Evolutionary conservation across 2,888 invertebrate genomes (phyloP).

Genomic region (Amphipoea lucens): DNA sequence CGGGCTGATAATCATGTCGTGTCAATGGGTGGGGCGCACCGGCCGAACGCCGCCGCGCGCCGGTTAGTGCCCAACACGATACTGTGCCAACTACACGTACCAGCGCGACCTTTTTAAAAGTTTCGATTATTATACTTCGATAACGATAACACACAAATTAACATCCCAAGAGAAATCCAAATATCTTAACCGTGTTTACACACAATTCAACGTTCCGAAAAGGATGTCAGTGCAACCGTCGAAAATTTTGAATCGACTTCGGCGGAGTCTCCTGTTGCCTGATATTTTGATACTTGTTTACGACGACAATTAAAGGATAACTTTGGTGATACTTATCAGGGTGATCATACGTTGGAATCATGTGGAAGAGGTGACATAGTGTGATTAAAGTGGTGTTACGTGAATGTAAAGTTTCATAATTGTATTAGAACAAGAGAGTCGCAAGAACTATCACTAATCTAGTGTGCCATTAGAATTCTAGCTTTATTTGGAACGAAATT

Average conservation of each 20-base stretch:
- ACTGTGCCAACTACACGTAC: constrained; percentile 76
- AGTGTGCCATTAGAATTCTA: constrained; percentile 84
- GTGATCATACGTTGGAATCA: constrained; percentile 40
- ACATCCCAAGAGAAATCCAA: constrained; percentile 38
- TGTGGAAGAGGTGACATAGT: constrained; percentile 80
- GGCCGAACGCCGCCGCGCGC: constrained; percentile 72
- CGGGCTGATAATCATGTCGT: constrained; percentile 86
- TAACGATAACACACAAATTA: constrained; percentile 55
- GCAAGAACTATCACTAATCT: constrained; percentile 63
- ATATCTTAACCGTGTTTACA: constrained; percentile 51
- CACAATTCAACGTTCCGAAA: constrained; percentile 66
- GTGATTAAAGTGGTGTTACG: constrained; percentile 74
- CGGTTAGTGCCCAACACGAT: constrained; percentile 82
- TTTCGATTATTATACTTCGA: constrained; percentile 68
- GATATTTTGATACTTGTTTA: constrained; percentile 88
- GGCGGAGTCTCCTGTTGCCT: constrained; percentile 82
- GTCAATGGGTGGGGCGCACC: constrained; percentile 86
- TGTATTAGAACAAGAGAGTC: constrained; percentile 67
- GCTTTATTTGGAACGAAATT: constrained; percentile 79
- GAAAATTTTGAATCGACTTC: constrained; percentile 84
- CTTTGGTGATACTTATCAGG: constrained; percentile 55
- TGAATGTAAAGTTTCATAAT: constrained; percentile 73
- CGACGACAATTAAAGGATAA: constrained; percentile 83
- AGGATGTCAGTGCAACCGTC: constrained; percentile 87
- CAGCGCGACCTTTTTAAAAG: constrained; percentile 59